A percentile compares a stretch with the other conserved stretches of the same genome.
Evolutionary conservation across 2,113 vertebrate species (phyloP).

Genomic region (Notechis scutatus): DNA sequence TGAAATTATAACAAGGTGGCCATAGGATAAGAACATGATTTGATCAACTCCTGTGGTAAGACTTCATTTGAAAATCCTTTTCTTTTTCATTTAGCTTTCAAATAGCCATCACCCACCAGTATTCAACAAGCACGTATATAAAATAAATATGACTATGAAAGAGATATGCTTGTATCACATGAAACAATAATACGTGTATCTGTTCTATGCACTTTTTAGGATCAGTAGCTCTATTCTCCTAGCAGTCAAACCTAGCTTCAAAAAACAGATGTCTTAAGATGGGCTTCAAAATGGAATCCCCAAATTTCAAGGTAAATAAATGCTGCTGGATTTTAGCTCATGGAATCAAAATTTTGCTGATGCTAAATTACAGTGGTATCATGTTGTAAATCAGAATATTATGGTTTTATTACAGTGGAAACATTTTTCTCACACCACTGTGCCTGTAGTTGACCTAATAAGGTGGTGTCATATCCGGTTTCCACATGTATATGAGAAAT

Average conservation of each 20-base stretch:
- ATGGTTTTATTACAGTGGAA: conserved; percentile 1
- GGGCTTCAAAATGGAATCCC: background rate
- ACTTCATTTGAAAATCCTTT: background rate
- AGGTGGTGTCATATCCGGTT: background rate
- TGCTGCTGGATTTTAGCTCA: background rate
- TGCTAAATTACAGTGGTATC: background rate
- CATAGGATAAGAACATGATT: background rate
- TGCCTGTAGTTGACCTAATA: background rate
- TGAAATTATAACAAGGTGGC: background rate
- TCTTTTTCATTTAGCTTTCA: background rate
- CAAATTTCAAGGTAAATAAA: background rate
- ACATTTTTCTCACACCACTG: background rate
- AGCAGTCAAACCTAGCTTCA: background rate
- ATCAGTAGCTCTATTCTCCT: background rate
- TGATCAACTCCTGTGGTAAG: background rate
- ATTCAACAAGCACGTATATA: background rate
- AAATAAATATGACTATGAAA: background rate
- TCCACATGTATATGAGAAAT: background rate
- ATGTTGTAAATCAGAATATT: conserved; percentile 10
- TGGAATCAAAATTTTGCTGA: background rate
- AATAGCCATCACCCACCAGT: background rate
- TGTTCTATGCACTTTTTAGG: background rate
- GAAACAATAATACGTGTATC: background rate
- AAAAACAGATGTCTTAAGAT: background rate
- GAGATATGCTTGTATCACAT: background rate